A percentile compares a stretch with the other conserved stretches of the same genome.
Conservation (phyloP, 2,888 invertebrate species). For the Gandaritis pyraliata region DNA sequence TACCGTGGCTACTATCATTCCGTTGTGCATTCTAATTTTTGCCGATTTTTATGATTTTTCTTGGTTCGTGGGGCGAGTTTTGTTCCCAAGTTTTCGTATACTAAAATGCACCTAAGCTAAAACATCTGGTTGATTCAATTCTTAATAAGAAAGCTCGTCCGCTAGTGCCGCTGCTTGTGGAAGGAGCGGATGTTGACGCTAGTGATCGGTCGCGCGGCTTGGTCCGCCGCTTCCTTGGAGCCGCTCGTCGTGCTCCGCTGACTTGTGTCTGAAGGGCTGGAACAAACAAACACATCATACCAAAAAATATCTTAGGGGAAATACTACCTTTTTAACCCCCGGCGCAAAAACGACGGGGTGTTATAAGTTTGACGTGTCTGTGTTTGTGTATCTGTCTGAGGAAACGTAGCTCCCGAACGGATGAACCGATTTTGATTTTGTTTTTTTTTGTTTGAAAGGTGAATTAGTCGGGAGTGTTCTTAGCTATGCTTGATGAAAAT, state of each 20-base stretch:
- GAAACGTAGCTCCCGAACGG: no score
- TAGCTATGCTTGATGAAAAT: no score
- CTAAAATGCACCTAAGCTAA: constrained; percentile 12
- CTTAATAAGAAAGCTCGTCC: background rate
- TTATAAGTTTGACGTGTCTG: no score
- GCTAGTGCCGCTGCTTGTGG: constrained; percentile 44
- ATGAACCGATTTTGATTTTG: no score
- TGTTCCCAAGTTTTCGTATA: constrained; percentile 30
- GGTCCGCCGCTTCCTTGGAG: constrained; percentile 73
- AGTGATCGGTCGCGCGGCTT: constrained; percentile 76
- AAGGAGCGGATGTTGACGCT: constrained; percentile 58
- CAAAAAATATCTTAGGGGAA: no score
- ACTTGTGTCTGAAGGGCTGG: constrained; percentile 64
- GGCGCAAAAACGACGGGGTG: no score
- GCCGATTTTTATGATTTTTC: constrained; percentile 1
- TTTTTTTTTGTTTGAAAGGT: no score
- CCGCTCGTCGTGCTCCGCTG: constrained; percentile 73
- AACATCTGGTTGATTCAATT: no score
- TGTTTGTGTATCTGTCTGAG: no score
- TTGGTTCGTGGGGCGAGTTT: constrained; percentile 24
- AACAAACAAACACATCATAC: constrained; percentile 9
- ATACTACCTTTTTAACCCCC: no score
- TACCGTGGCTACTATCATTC: constrained; percentile 23
- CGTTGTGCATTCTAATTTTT: constrained; percentile 16
- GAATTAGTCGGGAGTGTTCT: no score